Evolutionary conservation across 2,113 vertebrate species (phyloP).

Genomic region (Dryoscopus gambensis): DNA sequence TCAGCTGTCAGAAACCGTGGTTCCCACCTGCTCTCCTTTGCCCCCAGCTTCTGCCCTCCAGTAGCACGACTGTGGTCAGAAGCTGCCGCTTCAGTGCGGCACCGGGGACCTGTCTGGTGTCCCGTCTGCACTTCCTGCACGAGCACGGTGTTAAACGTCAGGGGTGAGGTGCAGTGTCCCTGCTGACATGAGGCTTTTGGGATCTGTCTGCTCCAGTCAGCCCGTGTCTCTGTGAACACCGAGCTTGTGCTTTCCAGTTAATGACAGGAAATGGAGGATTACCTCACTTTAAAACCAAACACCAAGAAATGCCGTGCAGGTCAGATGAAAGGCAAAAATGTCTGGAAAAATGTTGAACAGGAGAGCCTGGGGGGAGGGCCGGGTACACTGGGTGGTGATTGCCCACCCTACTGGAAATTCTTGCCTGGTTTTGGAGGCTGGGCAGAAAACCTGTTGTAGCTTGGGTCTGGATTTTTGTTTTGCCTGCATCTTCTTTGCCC

Average conservation of each 20-base stretch:
- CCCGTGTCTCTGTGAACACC: background rate
- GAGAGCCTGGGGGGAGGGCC: background rate
- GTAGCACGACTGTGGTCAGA: fast-evolving
- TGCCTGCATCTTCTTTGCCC: background rate
- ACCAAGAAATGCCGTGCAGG: background rate
- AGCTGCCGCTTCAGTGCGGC: background rate
- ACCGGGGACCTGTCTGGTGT: background rate
- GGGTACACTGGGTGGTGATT: background rate
- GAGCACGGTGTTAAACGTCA: background rate
- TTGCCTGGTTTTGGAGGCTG: background rate
- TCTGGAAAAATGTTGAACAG: background rate
- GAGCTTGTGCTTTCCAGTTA: constrained; percentile 42
- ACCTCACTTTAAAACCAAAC: constrained; percentile 47
- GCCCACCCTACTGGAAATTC: background rate
- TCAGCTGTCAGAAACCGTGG: background rate
- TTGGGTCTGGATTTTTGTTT: constrained; percentile 19
- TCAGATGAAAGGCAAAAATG: constrained; percentile 21
- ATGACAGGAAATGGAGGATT: constrained; percentile 76
- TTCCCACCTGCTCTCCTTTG: background rate
- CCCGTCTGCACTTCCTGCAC: background rate
- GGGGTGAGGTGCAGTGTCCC: background rate
- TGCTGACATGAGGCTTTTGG: background rate
- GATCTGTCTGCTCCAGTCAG: background rate
- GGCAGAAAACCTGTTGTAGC: background rate
- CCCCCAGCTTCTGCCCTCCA: background rate